Base-by-base conservation (phyloP, 2,888 invertebrate species). In the Andrena bicolor region DNA sequence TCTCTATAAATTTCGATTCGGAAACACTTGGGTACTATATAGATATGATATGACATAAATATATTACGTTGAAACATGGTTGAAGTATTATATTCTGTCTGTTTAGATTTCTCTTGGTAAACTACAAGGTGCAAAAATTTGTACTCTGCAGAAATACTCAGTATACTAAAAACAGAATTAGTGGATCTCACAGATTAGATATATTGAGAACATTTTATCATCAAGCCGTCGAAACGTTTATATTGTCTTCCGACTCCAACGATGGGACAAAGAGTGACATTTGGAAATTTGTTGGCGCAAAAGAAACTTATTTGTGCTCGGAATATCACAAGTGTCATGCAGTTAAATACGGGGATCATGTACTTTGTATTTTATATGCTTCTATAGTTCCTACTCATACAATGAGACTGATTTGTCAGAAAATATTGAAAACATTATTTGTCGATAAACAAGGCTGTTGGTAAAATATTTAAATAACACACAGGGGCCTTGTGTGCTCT, bases 261-360 rank as follows among this genome's bases (percentile, higher is more conserved):
- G 69, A 84, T 5, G 83, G 89, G n/a, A n/a, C 65, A 2, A 76
- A 61, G 2, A 80, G 32, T 6, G 72, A 69, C 13, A 60, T 64
- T 20, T 85, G 83, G 77, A 87, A 90, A 13, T 93, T 94, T 63
- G 87, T 91, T 16, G 94, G 94, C 30, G 90, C 90, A 7, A 94
- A 94, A 82, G 97, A 97, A 94, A 96, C 97, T 0, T 98, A 97
- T 92, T 97, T 97, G 96, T 96, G 97, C 92, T 97, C 97, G 0
- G 98, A 98, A 91, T 97, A 97, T 92, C 97, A 98, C 93, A 98
- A 98, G 94, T 97, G 98, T 90, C 97, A 97, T 91, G 97, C 97
- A 0, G 94, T 96, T 26, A 96, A 96, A 91, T 95, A 95, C 1
- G 95, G 95, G 8, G 95, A 96, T 82, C 95, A 97, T 89, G 94